phyloP scores from a whole-genome alignment of 1,140 invertebrate species.

The Diorhabda sublineata region DNA sequence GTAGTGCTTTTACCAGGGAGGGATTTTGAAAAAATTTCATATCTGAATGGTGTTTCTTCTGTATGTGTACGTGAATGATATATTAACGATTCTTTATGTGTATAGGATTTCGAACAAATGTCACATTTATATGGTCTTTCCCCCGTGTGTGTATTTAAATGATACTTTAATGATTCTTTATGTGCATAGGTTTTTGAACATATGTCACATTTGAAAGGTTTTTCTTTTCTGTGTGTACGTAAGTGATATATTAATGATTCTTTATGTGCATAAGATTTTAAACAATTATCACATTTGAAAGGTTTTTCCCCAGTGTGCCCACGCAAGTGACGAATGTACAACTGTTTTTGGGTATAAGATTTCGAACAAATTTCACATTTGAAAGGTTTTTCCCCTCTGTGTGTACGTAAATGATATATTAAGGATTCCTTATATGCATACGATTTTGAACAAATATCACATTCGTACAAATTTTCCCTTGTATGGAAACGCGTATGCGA shows the following conservation, averaged over 20 bases:
- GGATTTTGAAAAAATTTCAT: not conserved
- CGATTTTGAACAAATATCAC: constrained; percentile 49
- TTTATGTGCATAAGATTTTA: no score
- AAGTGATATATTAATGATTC: no score
- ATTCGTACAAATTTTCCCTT: constrained; percentile 52
- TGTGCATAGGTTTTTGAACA: constrained; percentile 54
- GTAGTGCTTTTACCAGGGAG: not conserved
- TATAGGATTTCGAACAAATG: constrained; percentile 62
- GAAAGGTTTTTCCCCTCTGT: constrained; percentile 73
- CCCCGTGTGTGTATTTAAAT: constrained; percentile 68
- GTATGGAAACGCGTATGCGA: constrained; percentile 55
- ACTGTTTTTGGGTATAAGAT: no score
- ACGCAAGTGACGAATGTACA: no score
- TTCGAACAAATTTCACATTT: constrained; percentile 64
- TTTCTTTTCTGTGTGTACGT: no score
- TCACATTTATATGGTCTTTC: constrained; percentile 71
- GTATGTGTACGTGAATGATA: not conserved
- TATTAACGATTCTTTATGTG: not conserved
- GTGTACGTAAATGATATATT: constrained; percentile 42
- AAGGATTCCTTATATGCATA: constrained; percentile 37
- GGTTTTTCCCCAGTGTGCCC: no score
- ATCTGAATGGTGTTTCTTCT: not conserved
- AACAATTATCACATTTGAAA: no score
- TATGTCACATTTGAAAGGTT: no score
- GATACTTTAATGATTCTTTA: constrained; percentile 52